These are phyloP conservation scores for Toxonevra muliebris DNA, from an alignment of 2,888 invertebrate genomes.

Conservation along the genomic window DNA sequence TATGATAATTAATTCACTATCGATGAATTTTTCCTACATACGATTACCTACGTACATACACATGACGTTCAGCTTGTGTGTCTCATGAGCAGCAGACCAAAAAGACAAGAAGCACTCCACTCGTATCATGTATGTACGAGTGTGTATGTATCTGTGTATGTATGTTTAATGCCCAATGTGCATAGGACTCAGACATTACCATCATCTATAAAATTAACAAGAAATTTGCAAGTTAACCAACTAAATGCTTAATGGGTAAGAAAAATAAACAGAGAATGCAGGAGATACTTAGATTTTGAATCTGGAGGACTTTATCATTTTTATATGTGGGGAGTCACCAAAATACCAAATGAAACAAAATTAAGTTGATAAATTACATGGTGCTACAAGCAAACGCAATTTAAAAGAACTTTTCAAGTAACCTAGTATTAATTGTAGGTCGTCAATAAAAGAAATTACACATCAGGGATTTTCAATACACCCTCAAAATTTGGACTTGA, in stretches of 20 bases:
- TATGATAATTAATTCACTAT: conserved; percentile 62
- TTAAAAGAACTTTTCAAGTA: too few species aligned
- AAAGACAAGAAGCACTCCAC: neutral
- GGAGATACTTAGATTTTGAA: neutral
- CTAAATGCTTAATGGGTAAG: neutral
- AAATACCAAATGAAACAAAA: too few species aligned
- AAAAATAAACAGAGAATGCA: neutral
- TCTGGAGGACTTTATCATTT: too few species aligned
- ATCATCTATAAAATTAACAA: neutral
- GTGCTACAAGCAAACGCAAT: too few species aligned
- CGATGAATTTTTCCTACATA: conserved; percentile 41
- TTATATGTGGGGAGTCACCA: too few species aligned
- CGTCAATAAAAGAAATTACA: too few species aligned
- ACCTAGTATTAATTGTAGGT: too few species aligned
- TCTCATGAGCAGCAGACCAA: neutral
- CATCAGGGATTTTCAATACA: too few species aligned
- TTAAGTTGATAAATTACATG: too few species aligned
- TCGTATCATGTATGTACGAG: neutral
- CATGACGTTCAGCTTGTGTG: neutral
- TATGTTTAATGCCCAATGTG: neutral
- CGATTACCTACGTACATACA: neutral
- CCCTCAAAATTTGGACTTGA: too few species aligned
- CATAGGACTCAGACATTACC: too few species aligned
- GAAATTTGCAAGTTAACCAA: neutral
- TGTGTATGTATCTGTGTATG: neutral